A percentile compares a stretch with the other conserved stretches of the same genome.
Evolutionary conservation across 2,888 invertebrate species (phyloP).

Genomic region (Strigamia maritima): DNA sequence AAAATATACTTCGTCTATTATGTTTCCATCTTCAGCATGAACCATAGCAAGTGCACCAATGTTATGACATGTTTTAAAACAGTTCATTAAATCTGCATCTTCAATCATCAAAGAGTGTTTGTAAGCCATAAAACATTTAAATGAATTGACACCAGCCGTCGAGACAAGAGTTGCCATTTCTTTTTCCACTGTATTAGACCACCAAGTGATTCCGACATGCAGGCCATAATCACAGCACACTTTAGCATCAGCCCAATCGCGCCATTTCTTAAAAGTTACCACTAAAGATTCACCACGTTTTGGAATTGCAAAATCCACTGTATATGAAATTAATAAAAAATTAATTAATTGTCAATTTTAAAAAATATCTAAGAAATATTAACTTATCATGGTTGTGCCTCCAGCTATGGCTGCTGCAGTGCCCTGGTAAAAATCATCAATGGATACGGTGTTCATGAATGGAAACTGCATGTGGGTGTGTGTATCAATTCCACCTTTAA

Average conservation of each 20-base stretch:
- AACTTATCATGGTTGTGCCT: conserved; percentile 86
- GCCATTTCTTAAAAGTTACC: conserved; percentile 86
- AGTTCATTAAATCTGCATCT: conserved; percentile 83
- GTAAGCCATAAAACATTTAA: conserved; percentile 98
- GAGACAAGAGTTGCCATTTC: conserved; percentile 41
- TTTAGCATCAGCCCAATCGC: conserved; percentile 87
- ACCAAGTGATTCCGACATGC: conserved; percentile 70
- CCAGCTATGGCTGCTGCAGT: conserved; percentile 96
- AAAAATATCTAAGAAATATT: too few species aligned
- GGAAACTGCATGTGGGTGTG: conserved; percentile 96
- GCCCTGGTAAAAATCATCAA: conserved; percentile 95
- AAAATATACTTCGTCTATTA: conserved; percentile 73
- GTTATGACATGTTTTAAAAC: conserved; percentile 76
- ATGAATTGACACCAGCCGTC: conserved; percentile 81
- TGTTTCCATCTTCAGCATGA: conserved; percentile 95
- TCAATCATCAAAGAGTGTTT: conserved; percentile 82
- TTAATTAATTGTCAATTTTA: neutral
- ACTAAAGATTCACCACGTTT: conserved; percentile 77
- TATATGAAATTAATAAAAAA: conserved; percentile 46
- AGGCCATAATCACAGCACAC: conserved; percentile 96
- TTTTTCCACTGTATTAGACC: conserved; percentile 35
- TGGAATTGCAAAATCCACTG: conserved; percentile 87
- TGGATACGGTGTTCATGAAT: conserved; percentile 81
- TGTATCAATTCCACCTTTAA: conserved; percentile 83
- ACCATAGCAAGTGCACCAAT: conserved; percentile 86